Base-by-base conservation (phyloP, 2,797 vertebrate genomes). In the Selene dorsalis region DNA sequence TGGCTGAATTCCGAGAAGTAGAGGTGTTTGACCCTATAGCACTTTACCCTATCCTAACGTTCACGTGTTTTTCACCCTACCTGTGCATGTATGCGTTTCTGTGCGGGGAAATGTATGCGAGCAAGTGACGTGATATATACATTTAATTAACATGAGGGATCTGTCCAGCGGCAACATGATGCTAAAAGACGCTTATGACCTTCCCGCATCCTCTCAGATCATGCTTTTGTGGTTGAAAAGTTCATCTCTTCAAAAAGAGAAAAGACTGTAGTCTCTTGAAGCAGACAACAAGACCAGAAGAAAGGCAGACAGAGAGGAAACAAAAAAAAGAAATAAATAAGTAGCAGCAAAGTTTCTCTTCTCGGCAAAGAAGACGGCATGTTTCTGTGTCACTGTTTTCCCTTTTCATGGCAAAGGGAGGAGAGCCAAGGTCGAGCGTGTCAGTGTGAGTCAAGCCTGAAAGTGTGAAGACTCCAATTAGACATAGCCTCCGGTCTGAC, bases 391-490 rank as follows among this genome's bases (percentile, higher is more conserved):
- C 90, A 89, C 92, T 89, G 86, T 89, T 94, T 91, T 91, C 87
- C 80, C 79, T 92, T 92, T 93, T 89, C 93, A 90, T 91, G 90
- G 87, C 88, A 91, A 89, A 92, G 91, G 88, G 89, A 92, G 91
- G 85, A 93, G 93, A 93, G 91, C 89, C 92, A 91, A 93, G 94
- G 94, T 94, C 94, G 94, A 92, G 87, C 88, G 84, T 94, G 93
- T 94, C 94, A 95, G 92, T 91, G 90, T 89, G 90, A 94, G 91
- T 94, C 93, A 93, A 94, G 90, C 90, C 92, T 91, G 90, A 94
- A 94, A 93, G 92, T 95, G 94, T 94, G 93, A 95, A 94, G 92
- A 93, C 93, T 94, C 94, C 94, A 95, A 95, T 95, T 95, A 95
- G 94, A 95, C 90, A 90, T 92, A 92, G 91, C 94, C 94, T 91